Evolutionary conservation across 2,888 invertebrate species (phyloP).

Genomic region (Caenorhabditis imperialis): DNA sequence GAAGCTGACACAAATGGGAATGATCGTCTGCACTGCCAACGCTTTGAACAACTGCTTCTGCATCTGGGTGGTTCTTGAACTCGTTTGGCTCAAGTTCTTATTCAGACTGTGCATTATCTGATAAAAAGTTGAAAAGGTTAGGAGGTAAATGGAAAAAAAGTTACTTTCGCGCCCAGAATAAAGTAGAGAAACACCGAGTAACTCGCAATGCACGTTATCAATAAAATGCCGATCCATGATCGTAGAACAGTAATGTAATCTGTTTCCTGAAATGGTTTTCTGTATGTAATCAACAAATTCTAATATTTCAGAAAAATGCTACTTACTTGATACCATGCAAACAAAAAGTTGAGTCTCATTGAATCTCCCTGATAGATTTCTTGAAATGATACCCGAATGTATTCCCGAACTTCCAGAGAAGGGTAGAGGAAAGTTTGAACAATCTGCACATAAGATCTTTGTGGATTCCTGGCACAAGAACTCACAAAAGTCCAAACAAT

Average conservation of each 20-base stretch:
- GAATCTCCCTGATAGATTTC: neutral
- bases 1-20: constrained; percentile 17
- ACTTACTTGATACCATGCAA: neutral
- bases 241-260: neutral
- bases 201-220: neutral
- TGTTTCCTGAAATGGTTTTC: neutral
- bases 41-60: constrained; percentile 5
- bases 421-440: neutral
- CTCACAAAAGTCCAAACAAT: constrained; percentile 10
- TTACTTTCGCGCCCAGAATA: constrained; percentile 1
- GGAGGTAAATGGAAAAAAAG: no score
- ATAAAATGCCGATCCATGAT: neutral
- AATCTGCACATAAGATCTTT: neutral
- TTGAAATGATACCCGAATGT: neutral
- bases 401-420: neutral
- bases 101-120: constrained; percentile 4
- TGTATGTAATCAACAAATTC: no score
- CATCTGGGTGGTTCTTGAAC: neutral
- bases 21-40: constrained; percentile 8
- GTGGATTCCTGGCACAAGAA: no score
- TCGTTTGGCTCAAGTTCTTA: no score
- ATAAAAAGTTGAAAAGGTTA: no score
- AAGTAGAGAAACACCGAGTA: constrained; percentile 10
- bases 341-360: neutral
- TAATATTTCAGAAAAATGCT: no score